A percentile compares a stretch with the other conserved stretches of the same genome.
Evolutionary conservation across 2,888 invertebrate species (phyloP).

Genomic region (Coenonympha glycerion): DNA sequence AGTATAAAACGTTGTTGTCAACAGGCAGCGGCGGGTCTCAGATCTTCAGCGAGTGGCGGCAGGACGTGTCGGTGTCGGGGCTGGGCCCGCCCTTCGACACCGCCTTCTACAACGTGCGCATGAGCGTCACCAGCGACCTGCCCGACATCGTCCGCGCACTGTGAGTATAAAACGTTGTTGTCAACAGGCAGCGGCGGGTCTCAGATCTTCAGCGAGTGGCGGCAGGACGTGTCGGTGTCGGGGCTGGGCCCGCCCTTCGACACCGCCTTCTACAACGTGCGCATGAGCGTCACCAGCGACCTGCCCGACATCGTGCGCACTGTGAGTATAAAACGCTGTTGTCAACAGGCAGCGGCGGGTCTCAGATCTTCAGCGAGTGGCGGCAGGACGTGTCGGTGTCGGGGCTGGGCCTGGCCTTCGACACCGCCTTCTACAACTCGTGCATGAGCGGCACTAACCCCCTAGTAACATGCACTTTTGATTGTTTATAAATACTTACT

Average conservation of each 20-base stretch:
- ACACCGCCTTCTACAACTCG: too few relatives aligned
- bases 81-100: slow-evolving; percentile 79
- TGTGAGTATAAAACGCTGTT: too few relatives aligned
- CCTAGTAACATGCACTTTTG: too few relatives aligned
- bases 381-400: too few relatives aligned
- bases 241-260: slow-evolving; percentile 78
- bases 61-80: slow-evolving; percentile 61
- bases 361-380: too few relatives aligned
- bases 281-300: slow-evolving; percentile 69
- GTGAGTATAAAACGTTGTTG: neutral
- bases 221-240: slow-evolving; percentile 60
- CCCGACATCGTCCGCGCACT: too few relatives aligned
- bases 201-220: slow-evolving; percentile 66
- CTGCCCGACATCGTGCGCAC: slow-evolving; percentile 49
- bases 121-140: slow-evolving; percentile 65
- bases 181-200: slow-evolving; percentile 36
- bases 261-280: slow-evolving; percentile 81
- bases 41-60: slow-evolving; percentile 67
- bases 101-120: slow-evolving; percentile 80
- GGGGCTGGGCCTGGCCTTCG: too few relatives aligned
- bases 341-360: too few relatives aligned
- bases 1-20: neutral
- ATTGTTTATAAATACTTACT: too few relatives aligned
- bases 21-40: slow-evolving; percentile 42
- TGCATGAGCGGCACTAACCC: too few relatives aligned